Base-by-base conservation (phyloP, 2,113 vertebrate species). In the Tapirus terrestris region DNA sequence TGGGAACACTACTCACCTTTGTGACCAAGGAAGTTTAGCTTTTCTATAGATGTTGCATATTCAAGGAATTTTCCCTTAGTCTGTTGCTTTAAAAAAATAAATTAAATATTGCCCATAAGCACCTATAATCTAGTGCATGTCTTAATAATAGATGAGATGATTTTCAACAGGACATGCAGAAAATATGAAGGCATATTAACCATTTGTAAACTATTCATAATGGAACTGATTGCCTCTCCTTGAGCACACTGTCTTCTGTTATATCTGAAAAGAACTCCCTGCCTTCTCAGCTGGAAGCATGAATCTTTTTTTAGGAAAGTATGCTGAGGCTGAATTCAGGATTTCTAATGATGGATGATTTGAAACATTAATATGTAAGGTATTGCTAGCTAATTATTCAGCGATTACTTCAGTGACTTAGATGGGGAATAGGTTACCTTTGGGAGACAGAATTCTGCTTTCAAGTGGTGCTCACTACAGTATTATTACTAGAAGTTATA, bases 301-400 rank as follows among this genome's bases (percentile, higher is more conserved):
- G 93, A 94, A 73, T 92, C 94, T 96, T 97, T 97, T 84, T 98
- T 98, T 94, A 94, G 93, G 93, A 96, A 98, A 98, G 96, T 56
- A 67, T 83, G 39, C 85, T 73, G 5, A 96, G 96, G 94, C 81
- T 96, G 68, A 90, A 94, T 92, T 72, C 61, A 94, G 72, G 51
- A 96, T 98, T 98, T 91, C 84, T 72, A 97, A 33, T 96, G 84
- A 92, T 92, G 85, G 93, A 95, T 18, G 53, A 98, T 97, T 98
- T 98, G 97, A 98, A 98, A 97, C 96, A 98, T 98, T 98, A 98
- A 98, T 98, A 98, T 98, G 97, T 96, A 98, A 98, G 97, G 90
- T 98, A 98, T 98, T 98, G 96, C 95, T 31, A 29, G 94, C 98
- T 99, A 98, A 98, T 99, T 99, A 98, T 98, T 99, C 97, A 98